Conservation (phyloP, 2,888 invertebrate genomes). For the Stenodema calcarata region DNA sequence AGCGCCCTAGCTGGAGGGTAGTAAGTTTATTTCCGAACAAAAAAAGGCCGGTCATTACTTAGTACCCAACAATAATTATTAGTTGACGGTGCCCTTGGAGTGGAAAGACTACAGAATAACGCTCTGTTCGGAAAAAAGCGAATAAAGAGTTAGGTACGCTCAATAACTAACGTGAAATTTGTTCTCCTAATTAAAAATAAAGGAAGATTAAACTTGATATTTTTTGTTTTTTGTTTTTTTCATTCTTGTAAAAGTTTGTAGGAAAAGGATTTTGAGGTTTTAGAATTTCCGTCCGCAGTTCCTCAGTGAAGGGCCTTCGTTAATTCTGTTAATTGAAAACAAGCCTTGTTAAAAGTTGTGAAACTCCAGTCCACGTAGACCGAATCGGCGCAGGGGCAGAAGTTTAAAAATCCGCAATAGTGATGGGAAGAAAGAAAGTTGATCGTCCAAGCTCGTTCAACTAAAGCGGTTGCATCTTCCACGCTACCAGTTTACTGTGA, state of each 20-base stretch:
- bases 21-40: too few relatives aligned
- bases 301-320: background rate
- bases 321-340: slow-evolving; percentile 43
- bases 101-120: too few relatives aligned
- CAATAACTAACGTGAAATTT: too few relatives aligned
- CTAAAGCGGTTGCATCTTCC: too few relatives aligned
- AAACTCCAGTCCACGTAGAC: background rate
- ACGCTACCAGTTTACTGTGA: too few relatives aligned
- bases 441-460: background rate
- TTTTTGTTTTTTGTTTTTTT: background rate
- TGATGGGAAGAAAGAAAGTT: background rate
- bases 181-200: background rate
- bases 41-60: too few relatives aligned
- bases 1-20: too few relatives aligned
- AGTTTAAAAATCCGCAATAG: background rate
- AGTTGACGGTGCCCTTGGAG: too few relatives aligned
- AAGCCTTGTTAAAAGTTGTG: slow-evolving; percentile 40
- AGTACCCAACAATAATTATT: too few relatives aligned
- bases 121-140: background rate
- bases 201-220: background rate
- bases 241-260: background rate
- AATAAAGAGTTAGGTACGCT: background rate
- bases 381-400: background rate
- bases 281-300: background rate
- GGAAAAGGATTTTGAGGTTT: slow-evolving; percentile 5